Base-by-base conservation (phyloP, 2,888 invertebrate species). In the Venustoraphidia nigricollis region DNA sequence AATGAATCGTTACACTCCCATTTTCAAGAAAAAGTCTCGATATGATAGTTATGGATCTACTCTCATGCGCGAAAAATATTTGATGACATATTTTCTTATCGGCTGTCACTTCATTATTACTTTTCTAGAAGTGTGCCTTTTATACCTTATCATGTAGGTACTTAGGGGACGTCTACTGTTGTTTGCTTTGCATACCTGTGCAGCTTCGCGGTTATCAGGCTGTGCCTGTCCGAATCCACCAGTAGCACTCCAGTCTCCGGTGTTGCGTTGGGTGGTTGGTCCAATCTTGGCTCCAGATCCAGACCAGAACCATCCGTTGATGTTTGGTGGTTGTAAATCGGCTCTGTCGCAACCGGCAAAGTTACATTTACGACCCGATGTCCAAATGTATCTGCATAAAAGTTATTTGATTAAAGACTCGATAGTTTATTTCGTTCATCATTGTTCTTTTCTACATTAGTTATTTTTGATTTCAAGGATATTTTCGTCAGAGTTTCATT, bases 231-330 rank as follows among this genome's bases (percentile, higher is more conserved):
- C 86, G 63, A 81, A 90, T 55, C 90, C 90, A 51, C 91, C 91
- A 45, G 91, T 91, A 61, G 73, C 72, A 57, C 88, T 89, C 91
- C 91, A 91, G 65, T 90, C 91, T 38, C 91, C 91, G 51, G 89
- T 83, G 68, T 88, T 90, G 53, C 90, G 78, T 65, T 89, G 87
- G 36, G 83, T 82, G 47, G 91, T 91, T 51, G 90, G 80, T 42
- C 91, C 90, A 62, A 91, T 87, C 71, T 91, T 91, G 52, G 85
- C 90, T 35, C 91, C 91, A 9, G 90, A 90, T 54, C 90, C 91
- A 8, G 88, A 89, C 91, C 91, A 92, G 77, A 92, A 92, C 91
- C 91, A 92, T 48, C 88, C 88, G 66, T 87, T 85, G 56, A 85
- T 77, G 62, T 84, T 85, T 52, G 85, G 79, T n/a, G 88, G 88